Evolutionary conservation across 1,140 invertebrate species (phyloP).

Genomic region (Bombyx mandarina): DNA sequence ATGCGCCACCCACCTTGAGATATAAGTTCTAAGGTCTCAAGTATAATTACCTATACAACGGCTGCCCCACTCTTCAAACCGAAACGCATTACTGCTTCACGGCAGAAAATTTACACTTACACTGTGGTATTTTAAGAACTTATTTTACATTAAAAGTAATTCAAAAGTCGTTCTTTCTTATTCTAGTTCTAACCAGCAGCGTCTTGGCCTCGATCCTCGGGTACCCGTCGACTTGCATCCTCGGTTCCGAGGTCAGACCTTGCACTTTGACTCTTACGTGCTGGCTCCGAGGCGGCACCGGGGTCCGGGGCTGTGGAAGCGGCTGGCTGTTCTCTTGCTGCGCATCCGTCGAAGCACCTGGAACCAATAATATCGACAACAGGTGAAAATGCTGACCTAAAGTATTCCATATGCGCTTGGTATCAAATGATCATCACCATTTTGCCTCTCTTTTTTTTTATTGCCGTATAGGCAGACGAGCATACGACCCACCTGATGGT

Average conservation of each 20-base stretch:
- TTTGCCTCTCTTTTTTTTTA: no score
- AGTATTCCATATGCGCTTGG: no score
- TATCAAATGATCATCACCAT: no score
- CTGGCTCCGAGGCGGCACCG: slow-evolving; percentile 78
- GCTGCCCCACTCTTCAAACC: no score
- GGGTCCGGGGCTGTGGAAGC: slow-evolving; percentile 74
- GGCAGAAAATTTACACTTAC: no score
- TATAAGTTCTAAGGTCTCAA: no score
- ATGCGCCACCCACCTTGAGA: no score
- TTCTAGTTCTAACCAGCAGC: slow-evolving; percentile 51
- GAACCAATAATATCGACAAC: slow-evolving; percentile 46
- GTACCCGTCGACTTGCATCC: slow-evolving; percentile 73
- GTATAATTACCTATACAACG: no score
- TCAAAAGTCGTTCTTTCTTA: neutral
- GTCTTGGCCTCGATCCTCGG: slow-evolving; percentile 73
- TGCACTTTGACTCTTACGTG: slow-evolving; percentile 81
- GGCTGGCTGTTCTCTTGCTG: slow-evolving; percentile 81
- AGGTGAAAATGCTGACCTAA: slow-evolving; percentile 19
- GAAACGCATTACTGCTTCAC: no score
- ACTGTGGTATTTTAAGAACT: slow-evolving; percentile 11
- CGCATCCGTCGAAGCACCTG: slow-evolving; percentile 28
- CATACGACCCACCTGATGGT: no score
- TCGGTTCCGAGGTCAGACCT: slow-evolving; percentile 70
- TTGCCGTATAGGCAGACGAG: no score
- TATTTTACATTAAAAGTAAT: no score